Base-by-base conservation (phyloP, 2,113 vertebrate species). In the Cryptomyrus ogoouensis region DNA sequence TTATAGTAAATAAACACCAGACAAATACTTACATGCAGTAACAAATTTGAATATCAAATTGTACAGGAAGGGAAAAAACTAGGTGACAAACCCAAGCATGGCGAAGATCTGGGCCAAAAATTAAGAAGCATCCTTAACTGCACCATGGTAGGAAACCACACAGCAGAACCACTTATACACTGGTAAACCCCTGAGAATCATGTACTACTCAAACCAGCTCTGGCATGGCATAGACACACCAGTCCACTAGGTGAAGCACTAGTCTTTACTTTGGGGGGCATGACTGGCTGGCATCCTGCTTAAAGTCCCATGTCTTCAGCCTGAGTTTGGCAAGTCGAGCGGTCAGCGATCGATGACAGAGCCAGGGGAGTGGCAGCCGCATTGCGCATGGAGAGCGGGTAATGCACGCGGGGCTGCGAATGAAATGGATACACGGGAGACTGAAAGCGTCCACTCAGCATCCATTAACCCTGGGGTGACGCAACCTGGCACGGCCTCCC, bases 401-500 rank as follows among this genome's bases (percentile, higher is more conserved):
- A 80, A 58, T 74, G 24, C 49, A 46, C 42, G 42, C 56, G 27
- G 12, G 39, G n/a, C 53, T 8, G 8, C 31, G n/a, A 86, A 49
- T 21, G 42, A 85, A 87, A 87, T 87, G 31, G 62, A 90, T 90
- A 27, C 52, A 31, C 10, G 58, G 47, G 44, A 17, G 84, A 62
- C 42, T 24, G 42, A 77, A 35, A 12, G 85, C 21, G 13, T 80
- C 31, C 47, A 88, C 39, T 80, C 44, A 90, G 85, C 19, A 49
- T 52, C 84, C 85, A 90, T 90, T 90, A 87, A 86, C 47, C 62
- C 27, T 24, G 27, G 77, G n/a, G 31, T 47, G 58, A 90, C 84
- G 56, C 83, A 74, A 90, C 84, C 24, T 31, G 44, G 83, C 52
- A 70, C 27, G n/a, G 83, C 24, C 83, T 66, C 83, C 58, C 39